Base-by-base conservation (phyloP, 2,797 vertebrate genomes). In the Leptatherina wallacei region DNA sequence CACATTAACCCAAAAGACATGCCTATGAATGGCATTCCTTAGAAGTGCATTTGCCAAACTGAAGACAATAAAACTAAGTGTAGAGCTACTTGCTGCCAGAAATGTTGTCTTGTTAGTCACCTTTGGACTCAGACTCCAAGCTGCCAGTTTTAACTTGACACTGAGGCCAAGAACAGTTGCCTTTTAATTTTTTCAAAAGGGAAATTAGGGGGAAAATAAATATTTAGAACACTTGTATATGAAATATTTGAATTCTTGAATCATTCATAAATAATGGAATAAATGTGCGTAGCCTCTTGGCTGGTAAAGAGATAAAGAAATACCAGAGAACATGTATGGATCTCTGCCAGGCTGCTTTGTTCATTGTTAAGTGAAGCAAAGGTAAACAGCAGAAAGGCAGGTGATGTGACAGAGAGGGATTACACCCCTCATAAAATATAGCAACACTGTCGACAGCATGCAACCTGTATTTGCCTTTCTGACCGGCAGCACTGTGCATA, bases 11-110 rank as follows among this genome's bases (percentile, higher is more conserved):
- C 22, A 18, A 0, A 60, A 72, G 70, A 83, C 67, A 47, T 61
- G 55, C 44, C 73, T 6, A 35, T 87, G 67, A 89, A 87, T 78
- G 84, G 83, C 80, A 91, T 92, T 92, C 87, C 85, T 80, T 40
- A 13, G 71, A 69, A 32, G 67, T 22, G 20, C 65, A 85, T 87
- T 84, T 81, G 80, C 82, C 81, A 33, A 77, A 83, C 22, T 1
- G 10, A 68, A 55, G 40, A 65, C 68, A 78, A 79, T 86, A 84
- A 88, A 85, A 76, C 2, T 13, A 27, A 40, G 52, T 2, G 61
- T 14, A n/a, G 60, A 78, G 78, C 78, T 77, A 76, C 83, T 75
- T 47, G 73, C 42, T 56, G 73, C 27, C 58, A 56, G 58, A 58
- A 32, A 24, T 33, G 52, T 59, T 59, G 55, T 57, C 42, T 36